These are phyloP conservation scores for Spheniscus mendiculus DNA, from an alignment of 2,113 vertebrate species.

Conservation along the genomic window DNA sequence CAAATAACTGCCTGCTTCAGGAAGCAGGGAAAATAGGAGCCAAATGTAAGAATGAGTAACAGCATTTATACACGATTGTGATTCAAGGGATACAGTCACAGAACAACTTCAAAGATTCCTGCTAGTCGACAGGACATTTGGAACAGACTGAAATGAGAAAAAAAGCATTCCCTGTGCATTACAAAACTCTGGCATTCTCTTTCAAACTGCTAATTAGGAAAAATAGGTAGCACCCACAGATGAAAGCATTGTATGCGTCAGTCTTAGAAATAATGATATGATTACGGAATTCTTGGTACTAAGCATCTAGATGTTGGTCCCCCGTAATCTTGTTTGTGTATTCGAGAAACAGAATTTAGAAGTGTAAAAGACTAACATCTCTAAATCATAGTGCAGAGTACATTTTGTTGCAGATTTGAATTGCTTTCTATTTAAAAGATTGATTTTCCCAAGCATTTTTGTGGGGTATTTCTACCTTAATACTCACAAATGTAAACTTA, in stretches of 20 bases:
- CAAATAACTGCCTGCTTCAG: not conserved
- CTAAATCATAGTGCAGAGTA: not conserved
- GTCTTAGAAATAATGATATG: not conserved
- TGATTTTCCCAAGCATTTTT: not conserved
- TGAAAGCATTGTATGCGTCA: not conserved
- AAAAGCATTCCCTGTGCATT: slow-evolving; percentile 45
- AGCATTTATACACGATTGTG: not conserved
- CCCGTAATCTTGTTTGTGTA: not conserved
- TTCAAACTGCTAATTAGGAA: slow-evolving; percentile 55
- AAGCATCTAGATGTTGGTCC: not conserved
- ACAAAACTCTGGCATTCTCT: slow-evolving; percentile 48
- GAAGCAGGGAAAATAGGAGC: not conserved
- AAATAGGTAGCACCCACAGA: slow-evolving; percentile 25
- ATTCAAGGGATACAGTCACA: slow-evolving; percentile 39
- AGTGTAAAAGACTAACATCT: not conserved
- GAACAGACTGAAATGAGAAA: slow-evolving; percentile 54
- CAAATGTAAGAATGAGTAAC: slow-evolving; percentile 16
- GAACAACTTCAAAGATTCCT: slow-evolving; percentile 54
- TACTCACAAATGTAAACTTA: not conserved
- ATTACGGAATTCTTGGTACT: not conserved
- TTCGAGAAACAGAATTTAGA: not conserved
- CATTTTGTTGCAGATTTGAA: not conserved
- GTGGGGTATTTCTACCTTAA: not conserved
- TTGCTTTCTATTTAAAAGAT: not conserved
- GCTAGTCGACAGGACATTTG: slow-evolving; percentile 35